These are phyloP conservation scores for Xestia ashworthii DNA, from an alignment of 2,888 invertebrate species.

Conservation along the genomic window DNA sequence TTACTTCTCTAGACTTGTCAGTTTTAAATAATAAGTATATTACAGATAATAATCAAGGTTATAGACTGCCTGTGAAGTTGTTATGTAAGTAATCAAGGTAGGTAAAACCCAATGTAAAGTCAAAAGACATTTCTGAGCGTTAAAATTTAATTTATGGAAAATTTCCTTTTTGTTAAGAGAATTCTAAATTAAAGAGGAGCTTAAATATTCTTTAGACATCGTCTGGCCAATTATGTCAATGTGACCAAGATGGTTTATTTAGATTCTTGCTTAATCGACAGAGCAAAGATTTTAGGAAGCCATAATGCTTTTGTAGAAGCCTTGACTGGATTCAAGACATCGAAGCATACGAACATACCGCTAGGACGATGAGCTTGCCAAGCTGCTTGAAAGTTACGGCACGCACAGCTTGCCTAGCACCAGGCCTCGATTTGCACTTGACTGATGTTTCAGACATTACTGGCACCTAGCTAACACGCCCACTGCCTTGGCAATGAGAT, in stretches of 20 bases:
- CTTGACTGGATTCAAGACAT: not conserved
- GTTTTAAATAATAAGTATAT: slow-evolving; percentile 15
- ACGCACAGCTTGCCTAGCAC: slow-evolving; percentile 16
- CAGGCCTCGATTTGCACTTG: slow-evolving; percentile 32
- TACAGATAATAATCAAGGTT: slow-evolving; percentile 12
- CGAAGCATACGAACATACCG: not conserved
- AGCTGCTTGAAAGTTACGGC: slow-evolving; percentile 28
- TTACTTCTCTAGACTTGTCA: slow-evolving; percentile 44
- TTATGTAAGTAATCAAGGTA: slow-evolving; percentile 2
- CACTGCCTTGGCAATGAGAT: slow-evolving; percentile 30
- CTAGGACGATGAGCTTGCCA: not conserved
- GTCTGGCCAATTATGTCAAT: slow-evolving; percentile 26
- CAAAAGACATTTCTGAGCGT: slow-evolving; percentile 14
- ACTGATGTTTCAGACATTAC: slow-evolving; percentile 31
- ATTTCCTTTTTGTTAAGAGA: slow-evolving; percentile 27
- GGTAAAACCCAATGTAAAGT: slow-evolving; percentile 9
- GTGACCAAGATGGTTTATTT: slow-evolving; percentile 15
- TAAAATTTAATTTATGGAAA: slow-evolving; percentile 38
- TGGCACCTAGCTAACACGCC: slow-evolving; percentile 31
- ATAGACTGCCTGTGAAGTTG: not conserved
- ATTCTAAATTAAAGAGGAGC: slow-evolving; percentile 17
- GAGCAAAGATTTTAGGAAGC: not conserved
- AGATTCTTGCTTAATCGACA: slow-evolving; percentile 5
- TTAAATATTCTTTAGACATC: slow-evolving; percentile 43
- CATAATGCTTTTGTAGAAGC: not conserved